Conservation (phyloP, 2,797 vertebrate species). For the Holocentrus rufus region DNA sequence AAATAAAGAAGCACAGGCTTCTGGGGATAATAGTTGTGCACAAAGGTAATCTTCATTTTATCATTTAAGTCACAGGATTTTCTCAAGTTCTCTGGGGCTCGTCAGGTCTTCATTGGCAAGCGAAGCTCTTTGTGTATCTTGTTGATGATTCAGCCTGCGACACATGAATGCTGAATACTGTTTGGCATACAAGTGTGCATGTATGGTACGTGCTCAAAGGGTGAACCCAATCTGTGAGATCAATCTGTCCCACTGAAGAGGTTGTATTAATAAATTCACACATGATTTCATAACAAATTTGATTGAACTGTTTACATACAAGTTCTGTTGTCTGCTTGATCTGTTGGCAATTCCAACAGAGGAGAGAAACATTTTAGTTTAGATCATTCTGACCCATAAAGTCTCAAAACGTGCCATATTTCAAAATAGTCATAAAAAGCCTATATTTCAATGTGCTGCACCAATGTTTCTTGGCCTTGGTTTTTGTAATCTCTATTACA, state of each 20-base stretch:
- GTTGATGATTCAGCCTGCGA: not conserved
- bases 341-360: not conserved
- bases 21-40: not conserved
- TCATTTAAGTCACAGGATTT: constrained; percentile 14
- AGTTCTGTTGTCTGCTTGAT: not conserved
- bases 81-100: not conserved
- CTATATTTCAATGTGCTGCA: not conserved
- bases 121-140: not conserved
- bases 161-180: constrained; percentile 4
- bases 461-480: no score
- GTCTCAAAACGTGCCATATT: no score
- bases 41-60: not conserved
- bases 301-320: not conserved
- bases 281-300: not conserved
- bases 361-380: not conserved
- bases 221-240: constrained; percentile 1
- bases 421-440: not conserved
- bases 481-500: no score
- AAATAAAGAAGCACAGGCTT: not conserved
- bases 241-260: constrained; percentile 11
- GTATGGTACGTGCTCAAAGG: constrained; percentile 1
- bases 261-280: not conserved
- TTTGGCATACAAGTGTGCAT: constrained; percentile 1
- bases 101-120: constrained; percentile 1
- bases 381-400: not conserved